A percentile compares a stretch with the other conserved stretches of the same genome.
Conservation (phyloP, 2,888 invertebrate species). For the Poecilobothrus nobilitatus region DNA sequence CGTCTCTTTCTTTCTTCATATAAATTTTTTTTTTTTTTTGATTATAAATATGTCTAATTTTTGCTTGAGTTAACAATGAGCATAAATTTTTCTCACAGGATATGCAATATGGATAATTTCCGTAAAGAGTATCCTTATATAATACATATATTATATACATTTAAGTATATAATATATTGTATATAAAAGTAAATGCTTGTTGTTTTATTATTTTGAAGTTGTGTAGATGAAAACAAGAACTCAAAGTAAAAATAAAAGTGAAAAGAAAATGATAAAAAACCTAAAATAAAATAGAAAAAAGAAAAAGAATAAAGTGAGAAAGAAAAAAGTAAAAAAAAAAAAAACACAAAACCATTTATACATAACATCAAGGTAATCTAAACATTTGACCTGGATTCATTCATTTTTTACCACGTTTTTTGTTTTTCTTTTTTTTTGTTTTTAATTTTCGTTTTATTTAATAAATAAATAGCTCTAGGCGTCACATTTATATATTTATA, state of each 20-base stretch:
- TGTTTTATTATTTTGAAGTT: too few species aligned
- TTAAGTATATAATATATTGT: not conserved
- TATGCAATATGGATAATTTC: constrained; percentile 1
- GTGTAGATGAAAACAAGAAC: not conserved
- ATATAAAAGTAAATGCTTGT: not conserved
- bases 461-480: not conserved
- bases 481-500: not conserved
- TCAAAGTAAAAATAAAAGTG: not conserved
- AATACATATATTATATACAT: not conserved
- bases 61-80: not conserved
- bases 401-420: not conserved
- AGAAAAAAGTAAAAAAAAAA: not conserved
- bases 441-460: not conserved
- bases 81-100: not conserved
- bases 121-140: not conserved
- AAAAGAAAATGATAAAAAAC: not conserved
- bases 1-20: too few species aligned
- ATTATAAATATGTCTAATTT: too few species aligned
- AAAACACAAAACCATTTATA: not conserved
- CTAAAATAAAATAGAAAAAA: not conserved
- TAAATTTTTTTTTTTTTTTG: too few species aligned
- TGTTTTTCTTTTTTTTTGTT: not conserved
- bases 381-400: not conserved
- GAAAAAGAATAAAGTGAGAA: not conserved
- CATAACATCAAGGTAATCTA: constrained; percentile 1